A percentile compares a stretch with the other conserved stretches of the same genome.
Conservation (phyloP, 2,797 vertebrate species). For the Ctenopoma multispine region DNA sequence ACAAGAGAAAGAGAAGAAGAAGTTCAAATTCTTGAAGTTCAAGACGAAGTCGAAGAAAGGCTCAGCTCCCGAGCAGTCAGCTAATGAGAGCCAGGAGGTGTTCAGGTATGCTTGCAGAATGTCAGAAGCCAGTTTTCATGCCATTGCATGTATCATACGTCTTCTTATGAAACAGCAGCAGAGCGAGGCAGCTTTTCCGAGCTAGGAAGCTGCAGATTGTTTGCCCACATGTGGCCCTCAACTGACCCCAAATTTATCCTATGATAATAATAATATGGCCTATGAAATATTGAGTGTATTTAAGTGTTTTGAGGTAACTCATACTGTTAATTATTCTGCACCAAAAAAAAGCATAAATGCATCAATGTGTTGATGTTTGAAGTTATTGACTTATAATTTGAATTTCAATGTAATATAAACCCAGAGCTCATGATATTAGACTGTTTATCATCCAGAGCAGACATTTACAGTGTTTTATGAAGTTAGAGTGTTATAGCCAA, state of each 20-base stretch:
- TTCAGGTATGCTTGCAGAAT: constrained; percentile 54
- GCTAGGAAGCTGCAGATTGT: not conserved
- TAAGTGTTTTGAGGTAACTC: too few relatives aligned
- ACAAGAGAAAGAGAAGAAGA: constrained; percentile 46
- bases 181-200: too few relatives aligned
- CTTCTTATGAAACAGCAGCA: not conserved
- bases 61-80: not conserved
- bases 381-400: not conserved
- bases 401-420: not conserved
- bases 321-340: not conserved
- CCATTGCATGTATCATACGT: constrained; percentile 10
- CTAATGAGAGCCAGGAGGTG: constrained; percentile 17
- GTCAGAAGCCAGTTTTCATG: not conserved
- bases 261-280: too few relatives aligned
- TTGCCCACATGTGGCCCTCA: not conserved
- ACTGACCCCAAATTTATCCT: not conserved
- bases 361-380: not conserved
- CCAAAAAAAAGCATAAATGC: too few relatives aligned
- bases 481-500: not conserved
- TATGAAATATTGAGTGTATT: too few relatives aligned
- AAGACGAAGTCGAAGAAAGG: constrained; percentile 52
- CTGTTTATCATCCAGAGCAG: too few relatives aligned
- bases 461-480: too few relatives aligned
- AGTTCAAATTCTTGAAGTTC: constrained; percentile 58
- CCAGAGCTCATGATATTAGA: not conserved